Base-by-base conservation (phyloP, 2,888 invertebrate species). In the Monoplex corrugatus region DNA sequence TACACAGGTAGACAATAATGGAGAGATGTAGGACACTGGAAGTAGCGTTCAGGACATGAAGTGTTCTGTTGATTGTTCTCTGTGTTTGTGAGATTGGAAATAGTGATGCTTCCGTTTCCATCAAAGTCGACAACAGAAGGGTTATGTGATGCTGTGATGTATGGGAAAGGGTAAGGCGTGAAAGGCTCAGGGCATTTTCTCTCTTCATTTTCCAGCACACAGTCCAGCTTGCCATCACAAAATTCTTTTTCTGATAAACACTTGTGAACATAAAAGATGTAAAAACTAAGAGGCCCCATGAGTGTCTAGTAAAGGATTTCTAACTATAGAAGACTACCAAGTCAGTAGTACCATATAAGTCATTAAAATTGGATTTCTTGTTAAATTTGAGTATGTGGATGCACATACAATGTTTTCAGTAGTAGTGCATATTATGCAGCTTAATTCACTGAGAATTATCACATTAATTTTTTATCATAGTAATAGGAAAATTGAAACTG, bases 1-100 rank as follows among this genome's bases (percentile, higher is more conserved):
- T 68, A 83, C 2, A 88, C 83, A 13, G 88, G 88, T 23, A 88
- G 75, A 35, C 88, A 88, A 43, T 83, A 82, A 8, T 45, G 44
- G 44, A 32, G 84, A 84, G 23, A 10, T 6, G 44, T 23, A 0
- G 88, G 88, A 28, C 88, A 88, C 63, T 38, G 82, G 44, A 83
- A 45, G 83, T 88, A 80, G 0, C 82, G 28, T 28, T 50, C 63
- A n/a, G 88, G 88, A 83, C 88, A 88, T 6, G 72, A 35, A n/a
- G n/a, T n/a, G 35, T 3, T 35, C 35, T 72, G 32, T 86, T 83
- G 28, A 86, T 80, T 8, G 38, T n/a, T 16, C 78, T 5, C 63
- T 13, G 35, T 10, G 35, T 32, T 10, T 35, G 72, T 72, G 35
- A 72, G 72, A 19, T 3, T 72, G 72, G 72, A 72, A 72, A 72